phyloP scores from a whole-genome alignment of 2,888 invertebrate genomes.

The Salticus scenicus region DNA sequence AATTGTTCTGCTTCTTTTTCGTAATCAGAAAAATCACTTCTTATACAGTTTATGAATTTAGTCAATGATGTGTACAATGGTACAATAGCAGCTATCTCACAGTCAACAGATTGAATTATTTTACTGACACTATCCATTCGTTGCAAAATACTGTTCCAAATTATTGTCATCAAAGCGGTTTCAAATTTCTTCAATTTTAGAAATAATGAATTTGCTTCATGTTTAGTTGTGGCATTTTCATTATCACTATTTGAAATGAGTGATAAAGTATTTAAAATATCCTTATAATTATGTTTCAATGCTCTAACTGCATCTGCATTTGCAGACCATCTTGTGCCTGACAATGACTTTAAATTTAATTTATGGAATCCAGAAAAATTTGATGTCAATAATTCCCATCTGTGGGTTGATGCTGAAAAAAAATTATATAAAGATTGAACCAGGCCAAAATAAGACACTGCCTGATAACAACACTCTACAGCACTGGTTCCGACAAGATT shows the following conservation, averaged over 20 bases:
- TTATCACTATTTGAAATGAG: neutral
- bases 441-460: neutral
- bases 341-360: neutral
- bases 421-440: neutral
- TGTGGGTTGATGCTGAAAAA: neutral
- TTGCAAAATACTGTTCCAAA: neutral
- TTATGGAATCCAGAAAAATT: neutral
- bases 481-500: neutral
- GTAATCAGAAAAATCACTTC: neutral
- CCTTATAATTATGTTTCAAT: neutral
- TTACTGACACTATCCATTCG: neutral
- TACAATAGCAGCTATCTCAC: neutral
- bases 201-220: neutral
- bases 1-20: neutral
- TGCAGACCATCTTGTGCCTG: slow-evolving; percentile 7
- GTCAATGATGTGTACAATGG: neutral
- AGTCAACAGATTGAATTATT: neutral
- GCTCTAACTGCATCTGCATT: neutral
- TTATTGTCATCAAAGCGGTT: neutral
- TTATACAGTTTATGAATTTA: neutral
- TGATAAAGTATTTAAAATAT: neutral
- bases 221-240: neutral
- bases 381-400: neutral
- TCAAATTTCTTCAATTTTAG: neutral
- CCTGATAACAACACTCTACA: neutral